Conservation (phyloP, 1,140 invertebrate genomes). For the Drosophila persimilis region DNA sequence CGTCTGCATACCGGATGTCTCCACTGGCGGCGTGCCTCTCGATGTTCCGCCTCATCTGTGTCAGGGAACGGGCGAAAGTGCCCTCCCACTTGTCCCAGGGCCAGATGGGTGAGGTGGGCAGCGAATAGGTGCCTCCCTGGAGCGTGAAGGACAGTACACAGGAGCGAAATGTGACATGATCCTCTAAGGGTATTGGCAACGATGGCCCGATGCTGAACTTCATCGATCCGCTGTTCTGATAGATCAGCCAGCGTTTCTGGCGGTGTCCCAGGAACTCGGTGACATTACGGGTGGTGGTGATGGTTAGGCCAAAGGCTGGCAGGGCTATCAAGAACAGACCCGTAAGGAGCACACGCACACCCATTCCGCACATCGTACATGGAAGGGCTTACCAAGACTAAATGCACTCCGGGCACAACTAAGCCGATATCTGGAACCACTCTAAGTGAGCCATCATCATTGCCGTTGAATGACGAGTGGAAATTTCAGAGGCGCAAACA, state of each 20-base stretch:
- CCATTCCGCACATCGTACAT: slow-evolving; percentile 33
- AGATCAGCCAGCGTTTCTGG: slow-evolving; percentile 62
- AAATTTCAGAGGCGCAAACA: slow-evolving; percentile 40
- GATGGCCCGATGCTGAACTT: slow-evolving; percentile 76
- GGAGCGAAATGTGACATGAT: slow-evolving; percentile 70
- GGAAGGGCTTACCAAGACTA: slow-evolving; percentile 20
- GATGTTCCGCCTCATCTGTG: slow-evolving; percentile 54
- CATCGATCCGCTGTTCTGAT: slow-evolving; percentile 63
- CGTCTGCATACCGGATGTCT: slow-evolving; percentile 58
- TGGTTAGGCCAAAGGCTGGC: background rate
- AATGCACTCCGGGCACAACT: slow-evolving; percentile 35
- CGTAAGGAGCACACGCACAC: slow-evolving; percentile 21
- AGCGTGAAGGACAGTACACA: slow-evolving; percentile 66
- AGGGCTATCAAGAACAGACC: slow-evolving; percentile 14
- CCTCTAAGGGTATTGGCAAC: slow-evolving; percentile 61
- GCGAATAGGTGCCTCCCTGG: slow-evolving; percentile 66
- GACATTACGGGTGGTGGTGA: slow-evolving; percentile 33
- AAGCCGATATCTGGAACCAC: background rate
- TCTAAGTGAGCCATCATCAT: slow-evolving; percentile 29
- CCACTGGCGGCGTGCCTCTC: slow-evolving; percentile 55
- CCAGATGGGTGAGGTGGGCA: slow-evolving; percentile 69
- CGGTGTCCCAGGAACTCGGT: slow-evolving; percentile 64
- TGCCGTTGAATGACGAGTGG: slow-evolving; percentile 26
- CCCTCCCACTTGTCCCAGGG: slow-evolving; percentile 79
- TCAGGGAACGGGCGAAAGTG: slow-evolving; percentile 67